Evolutionary conservation across 2,113 vertebrate species (phyloP).

Genomic region (Cariama cristata): DNA sequence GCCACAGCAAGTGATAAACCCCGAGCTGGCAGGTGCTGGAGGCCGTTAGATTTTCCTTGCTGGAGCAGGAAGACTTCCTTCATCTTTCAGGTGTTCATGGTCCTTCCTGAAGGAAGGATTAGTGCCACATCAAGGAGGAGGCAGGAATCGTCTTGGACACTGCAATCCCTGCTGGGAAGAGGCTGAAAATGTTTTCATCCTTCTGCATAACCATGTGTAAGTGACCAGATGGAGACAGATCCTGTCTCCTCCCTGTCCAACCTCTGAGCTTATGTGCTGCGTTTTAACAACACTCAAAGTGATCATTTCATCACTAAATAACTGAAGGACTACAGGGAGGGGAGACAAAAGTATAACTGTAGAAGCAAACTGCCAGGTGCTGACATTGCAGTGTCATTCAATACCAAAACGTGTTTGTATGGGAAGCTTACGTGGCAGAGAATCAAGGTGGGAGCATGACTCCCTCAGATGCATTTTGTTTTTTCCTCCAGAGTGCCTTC

Average conservation of each 20-base stretch:
- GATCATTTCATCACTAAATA: neutral
- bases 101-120: neutral
- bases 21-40: neutral
- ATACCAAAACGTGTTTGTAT: fast-evolving
- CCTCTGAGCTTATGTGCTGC: neutral
- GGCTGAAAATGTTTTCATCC: neutral
- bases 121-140: neutral
- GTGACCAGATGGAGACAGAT: neutral
- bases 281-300: neutral
- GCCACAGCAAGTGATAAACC: neutral
- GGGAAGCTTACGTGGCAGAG: neutral
- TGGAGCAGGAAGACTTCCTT: neutral
- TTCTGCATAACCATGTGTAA: neutral
- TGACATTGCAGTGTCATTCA: neutral
- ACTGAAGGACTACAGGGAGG: neutral
- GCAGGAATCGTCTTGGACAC: neutral
- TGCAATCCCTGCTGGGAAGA: neutral
- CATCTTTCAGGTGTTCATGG: neutral
- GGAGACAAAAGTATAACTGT: neutral
- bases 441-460: neutral
- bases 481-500: neutral
- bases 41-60: neutral
- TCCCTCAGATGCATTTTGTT: neutral
- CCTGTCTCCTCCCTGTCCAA: neutral
- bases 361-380: neutral